phyloP scores from a whole-genome alignment of 2,888 invertebrate genomes.

The Omphaloscelis lunosa region DNA sequence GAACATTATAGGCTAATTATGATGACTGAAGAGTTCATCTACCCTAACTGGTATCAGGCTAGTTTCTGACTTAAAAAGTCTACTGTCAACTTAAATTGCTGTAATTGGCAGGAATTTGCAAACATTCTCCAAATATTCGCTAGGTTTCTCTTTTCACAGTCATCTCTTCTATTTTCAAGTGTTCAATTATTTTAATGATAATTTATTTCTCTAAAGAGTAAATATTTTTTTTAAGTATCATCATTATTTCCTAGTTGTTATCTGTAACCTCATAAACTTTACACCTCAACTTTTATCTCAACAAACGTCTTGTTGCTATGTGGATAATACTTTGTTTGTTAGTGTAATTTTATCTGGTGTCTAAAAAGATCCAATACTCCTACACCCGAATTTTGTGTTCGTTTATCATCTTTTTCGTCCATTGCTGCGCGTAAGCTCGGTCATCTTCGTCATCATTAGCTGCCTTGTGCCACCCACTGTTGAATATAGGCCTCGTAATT shows the following conservation, averaged over 20 bases:
- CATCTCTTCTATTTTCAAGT: background rate
- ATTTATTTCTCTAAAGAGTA: background rate
- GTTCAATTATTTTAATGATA: background rate
- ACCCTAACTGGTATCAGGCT: no score
- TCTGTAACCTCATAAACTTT: constrained; percentile 46
- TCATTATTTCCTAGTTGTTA: constrained; percentile 29
- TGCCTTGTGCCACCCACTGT: no score
- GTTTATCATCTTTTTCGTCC: background rate
- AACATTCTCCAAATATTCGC: background rate
- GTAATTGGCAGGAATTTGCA: background rate
- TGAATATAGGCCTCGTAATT: no score
- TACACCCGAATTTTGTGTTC: no score
- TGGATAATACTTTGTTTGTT: background rate
- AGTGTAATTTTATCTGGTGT: background rate
- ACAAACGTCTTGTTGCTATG: constrained; percentile 33
- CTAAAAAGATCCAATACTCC: background rate
- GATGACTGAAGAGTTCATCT: no score
- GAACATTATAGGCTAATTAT: no score
- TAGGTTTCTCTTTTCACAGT: background rate
- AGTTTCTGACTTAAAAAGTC: no score
- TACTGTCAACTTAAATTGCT: background rate
- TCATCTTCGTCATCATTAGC: no score
- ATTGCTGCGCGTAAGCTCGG: background rate
- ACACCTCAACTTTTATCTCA: constrained; percentile 9
- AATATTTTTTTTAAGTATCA: background rate